Evolutionary conservation across 2,797 vertebrate species (phyloP).

Genomic region (Clarias fuscus): DNA sequence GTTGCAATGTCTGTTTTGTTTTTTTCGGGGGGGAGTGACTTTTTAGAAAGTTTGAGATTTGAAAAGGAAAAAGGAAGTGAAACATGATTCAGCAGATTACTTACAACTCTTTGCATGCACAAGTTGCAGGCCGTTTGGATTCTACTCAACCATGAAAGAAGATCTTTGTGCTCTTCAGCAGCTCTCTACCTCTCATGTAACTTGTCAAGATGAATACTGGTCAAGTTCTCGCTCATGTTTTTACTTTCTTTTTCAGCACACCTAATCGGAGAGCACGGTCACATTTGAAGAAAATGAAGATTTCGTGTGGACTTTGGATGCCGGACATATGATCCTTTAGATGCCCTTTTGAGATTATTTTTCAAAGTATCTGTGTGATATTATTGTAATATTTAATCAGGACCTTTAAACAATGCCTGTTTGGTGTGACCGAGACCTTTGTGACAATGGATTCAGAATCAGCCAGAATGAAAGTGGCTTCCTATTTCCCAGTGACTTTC

Average conservation of each 20-base stretch:
- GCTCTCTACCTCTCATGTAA: not conserved
- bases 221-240: not conserved
- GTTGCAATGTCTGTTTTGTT: not conserved
- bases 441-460: constrained; percentile 42
- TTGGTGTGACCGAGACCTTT: constrained; percentile 23
- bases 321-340: not conserved
- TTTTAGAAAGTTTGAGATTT: constrained; percentile 24
- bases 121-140: not conserved
- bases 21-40: constrained; percentile 31
- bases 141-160: not conserved
- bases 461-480: constrained; percentile 46
- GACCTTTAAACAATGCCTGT: constrained; percentile 45
- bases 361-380: not conserved
- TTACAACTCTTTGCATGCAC: constrained; percentile 3
- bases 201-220: not conserved
- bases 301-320: not conserved
- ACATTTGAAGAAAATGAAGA: not conserved
- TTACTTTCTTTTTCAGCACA: constrained; percentile 25
- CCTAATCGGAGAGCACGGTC: not conserved
- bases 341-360: not conserved
- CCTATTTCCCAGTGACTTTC: constrained; percentile 37
- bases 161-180: not conserved
- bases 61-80: constrained; percentile 51
- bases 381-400: constrained; percentile 1
- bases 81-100: constrained; percentile 46